phyloP scores from a whole-genome alignment of 2,888 invertebrate species.

The Drosophila setosimentum region DNA sequence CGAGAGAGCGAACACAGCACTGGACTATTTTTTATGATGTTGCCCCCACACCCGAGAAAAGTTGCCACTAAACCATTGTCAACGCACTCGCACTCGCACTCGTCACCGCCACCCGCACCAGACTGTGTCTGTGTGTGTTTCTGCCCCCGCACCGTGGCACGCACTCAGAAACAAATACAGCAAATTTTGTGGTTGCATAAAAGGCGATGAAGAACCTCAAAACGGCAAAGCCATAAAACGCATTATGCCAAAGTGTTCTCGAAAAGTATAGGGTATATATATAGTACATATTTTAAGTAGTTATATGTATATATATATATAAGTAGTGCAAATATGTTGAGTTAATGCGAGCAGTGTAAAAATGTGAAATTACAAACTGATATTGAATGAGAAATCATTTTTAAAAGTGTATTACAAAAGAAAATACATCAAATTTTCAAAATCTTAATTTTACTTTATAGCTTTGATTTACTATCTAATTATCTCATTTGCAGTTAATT shows the following conservation, averaged over 20 bases:
- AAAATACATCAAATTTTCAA: not conserved
- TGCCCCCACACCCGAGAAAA: slow-evolving; percentile 45
- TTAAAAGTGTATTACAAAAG: not conserved
- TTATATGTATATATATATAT: rapidly evolving
- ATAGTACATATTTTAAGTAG: not conserved
- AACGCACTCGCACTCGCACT: not conserved
- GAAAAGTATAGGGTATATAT: not conserved
- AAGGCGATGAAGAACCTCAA: slow-evolving; percentile 24
- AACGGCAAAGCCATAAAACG: slow-evolving; percentile 46
- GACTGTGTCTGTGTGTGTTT: not conserved
- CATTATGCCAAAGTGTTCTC: slow-evolving; percentile 45
- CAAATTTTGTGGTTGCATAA: slow-evolving; percentile 60
- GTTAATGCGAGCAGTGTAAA: not conserved
- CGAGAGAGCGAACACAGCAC: slow-evolving; percentile 37
- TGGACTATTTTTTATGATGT: slow-evolving; percentile 69
- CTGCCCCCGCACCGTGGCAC: slow-evolving; percentile 2
- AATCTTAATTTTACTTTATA: rapidly evolving
- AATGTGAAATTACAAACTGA: not conserved
- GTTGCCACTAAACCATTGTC: slow-evolving; percentile 18
- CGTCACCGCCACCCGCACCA: not conserved
- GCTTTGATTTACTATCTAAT: not conserved
- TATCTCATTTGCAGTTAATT: not conserved
- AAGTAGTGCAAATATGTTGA: not conserved
- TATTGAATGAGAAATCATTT: not conserved
- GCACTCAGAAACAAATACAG: slow-evolving; percentile 46